phyloP scores from a whole-genome alignment of 2,888 invertebrate genomes.

The Bombylius major region DNA sequence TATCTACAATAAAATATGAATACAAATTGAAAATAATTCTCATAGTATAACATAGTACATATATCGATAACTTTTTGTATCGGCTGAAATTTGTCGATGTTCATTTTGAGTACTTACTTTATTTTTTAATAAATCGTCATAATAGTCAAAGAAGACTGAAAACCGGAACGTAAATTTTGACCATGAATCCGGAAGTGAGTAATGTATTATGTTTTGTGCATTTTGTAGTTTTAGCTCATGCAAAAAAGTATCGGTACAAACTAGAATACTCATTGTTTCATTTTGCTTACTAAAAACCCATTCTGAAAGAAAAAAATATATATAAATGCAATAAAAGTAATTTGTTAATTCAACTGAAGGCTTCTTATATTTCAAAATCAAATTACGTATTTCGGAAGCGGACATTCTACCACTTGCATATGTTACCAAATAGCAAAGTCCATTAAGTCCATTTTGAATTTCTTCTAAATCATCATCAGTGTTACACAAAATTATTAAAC shows the following conservation, averaged over 20 bases:
- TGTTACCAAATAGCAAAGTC: constrained; percentile 8
- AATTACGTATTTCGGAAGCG: constrained; percentile 10
- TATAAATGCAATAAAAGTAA: background rate
- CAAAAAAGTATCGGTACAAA: constrained; percentile 57
- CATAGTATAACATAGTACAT: background rate
- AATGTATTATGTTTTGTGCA: constrained; percentile 57
- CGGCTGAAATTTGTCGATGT: background rate
- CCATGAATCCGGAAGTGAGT: constrained; percentile 51
- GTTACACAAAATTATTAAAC: constrained; percentile 51
- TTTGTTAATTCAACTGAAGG: too few relatives aligned
- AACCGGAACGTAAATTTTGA: constrained; percentile 59
- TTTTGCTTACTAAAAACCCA: background rate
- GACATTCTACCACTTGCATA: constrained; percentile 2
- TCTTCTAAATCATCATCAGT: constrained; percentile 42
- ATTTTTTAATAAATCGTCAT: constrained; percentile 27
- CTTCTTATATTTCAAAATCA: too few relatives aligned
- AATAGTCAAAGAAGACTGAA: constrained; percentile 50
- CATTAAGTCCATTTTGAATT: constrained; percentile 23
- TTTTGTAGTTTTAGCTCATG: constrained; percentile 49
- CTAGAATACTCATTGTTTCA: constrained; percentile 37
- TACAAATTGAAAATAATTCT: constrained; percentile 19
- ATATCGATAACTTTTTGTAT: background rate
- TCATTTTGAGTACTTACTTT: background rate
- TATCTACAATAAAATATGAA: constrained; percentile 27
- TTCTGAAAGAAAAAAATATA: constrained; percentile 6